Percentiles rank a stretch among this genome's conserved stretches.
These are phyloP conservation scores for Stegodyphus dumicola DNA, from an alignment of 1,140 invertebrate species.

Conservation along the genomic window DNA sequence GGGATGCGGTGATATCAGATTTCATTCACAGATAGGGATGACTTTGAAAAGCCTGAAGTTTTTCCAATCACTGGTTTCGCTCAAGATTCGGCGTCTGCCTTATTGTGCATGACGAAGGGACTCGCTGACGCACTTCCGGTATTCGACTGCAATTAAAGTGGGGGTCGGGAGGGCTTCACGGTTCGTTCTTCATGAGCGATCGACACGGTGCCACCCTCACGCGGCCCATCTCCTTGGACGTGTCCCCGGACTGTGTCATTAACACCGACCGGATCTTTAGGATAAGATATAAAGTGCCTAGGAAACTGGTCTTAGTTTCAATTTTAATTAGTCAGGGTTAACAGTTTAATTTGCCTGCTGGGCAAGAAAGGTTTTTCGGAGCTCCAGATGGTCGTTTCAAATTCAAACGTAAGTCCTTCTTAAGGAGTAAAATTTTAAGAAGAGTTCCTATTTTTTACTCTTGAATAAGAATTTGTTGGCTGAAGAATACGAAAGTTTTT, in stretches of 20 bases:
- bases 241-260: slow-evolving; percentile 20
- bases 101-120: slow-evolving; percentile 33
- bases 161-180: slow-evolving; percentile 45
- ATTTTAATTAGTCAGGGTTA: no score
- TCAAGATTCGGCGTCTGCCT: slow-evolving; percentile 14
- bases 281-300: neutral
- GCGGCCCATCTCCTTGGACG: neutral
- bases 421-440: no score
- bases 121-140: slow-evolving; percentile 46
- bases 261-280: slow-evolving; percentile 7
- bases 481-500: no score
- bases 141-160: slow-evolving; percentile 44
- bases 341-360: no score
- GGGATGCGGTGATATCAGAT: neutral
- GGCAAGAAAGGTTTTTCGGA: no score
- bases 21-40: slow-evolving; percentile 33
- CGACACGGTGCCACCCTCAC: slow-evolving; percentile 6
- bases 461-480: no score
- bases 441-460: no score
- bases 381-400: no score
- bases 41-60: slow-evolving; percentile 5
- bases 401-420: no score
- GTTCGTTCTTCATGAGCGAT: slow-evolving; percentile 52
- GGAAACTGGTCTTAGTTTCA: no score
- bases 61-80: slow-evolving; percentile 44